These are phyloP conservation scores for Marcusenius ussheri DNA, from an alignment of 2,113 vertebrate genomes.

Conservation along the genomic window DNA sequence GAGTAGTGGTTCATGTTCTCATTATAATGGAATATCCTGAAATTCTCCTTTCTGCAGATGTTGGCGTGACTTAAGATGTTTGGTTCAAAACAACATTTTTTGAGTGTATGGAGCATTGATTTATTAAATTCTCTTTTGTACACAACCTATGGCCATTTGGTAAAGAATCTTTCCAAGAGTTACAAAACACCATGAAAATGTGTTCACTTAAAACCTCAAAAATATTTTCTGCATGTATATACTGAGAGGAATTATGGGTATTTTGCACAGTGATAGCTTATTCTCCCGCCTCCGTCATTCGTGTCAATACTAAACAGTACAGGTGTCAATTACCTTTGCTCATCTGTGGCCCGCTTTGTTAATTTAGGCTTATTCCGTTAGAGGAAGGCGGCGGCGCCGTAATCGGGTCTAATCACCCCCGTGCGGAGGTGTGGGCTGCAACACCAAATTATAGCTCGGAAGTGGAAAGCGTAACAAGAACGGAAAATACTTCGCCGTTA, in stretches of 20 bases:
- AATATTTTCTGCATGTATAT: neutral
- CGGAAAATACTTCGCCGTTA: slow-evolving; percentile 61
- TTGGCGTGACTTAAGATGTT: neutral
- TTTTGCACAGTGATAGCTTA: neutral
- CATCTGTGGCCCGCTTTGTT: slow-evolving; percentile 34
- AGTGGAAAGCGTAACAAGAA: slow-evolving; percentile 56
- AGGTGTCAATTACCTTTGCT: slow-evolving; percentile 44
- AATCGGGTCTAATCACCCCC: slow-evolving; percentile 51
- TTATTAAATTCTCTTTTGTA: neutral
- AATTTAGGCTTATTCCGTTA: slow-evolving; percentile 51
- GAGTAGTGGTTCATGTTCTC: neutral
- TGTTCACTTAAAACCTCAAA: neutral
- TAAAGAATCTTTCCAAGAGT: neutral
- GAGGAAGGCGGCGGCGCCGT: slow-evolving; percentile 45
- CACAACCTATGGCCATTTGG: neutral
- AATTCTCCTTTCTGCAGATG: neutral
- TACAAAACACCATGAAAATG: neutral
- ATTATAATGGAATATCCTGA: neutral
- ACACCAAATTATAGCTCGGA: slow-evolving; percentile 55
- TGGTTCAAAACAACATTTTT: neutral
- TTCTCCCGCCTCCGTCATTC: slow-evolving; percentile 21
- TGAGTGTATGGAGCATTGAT: neutral
- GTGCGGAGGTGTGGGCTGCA: slow-evolving; percentile 53
- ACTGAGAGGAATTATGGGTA: neutral
- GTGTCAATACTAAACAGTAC: slow-evolving; percentile 34